These are phyloP conservation scores for Pristionchus maxplancki DNA, from an alignment of 2,888 invertebrate species.

Conservation along the genomic window DNA sequence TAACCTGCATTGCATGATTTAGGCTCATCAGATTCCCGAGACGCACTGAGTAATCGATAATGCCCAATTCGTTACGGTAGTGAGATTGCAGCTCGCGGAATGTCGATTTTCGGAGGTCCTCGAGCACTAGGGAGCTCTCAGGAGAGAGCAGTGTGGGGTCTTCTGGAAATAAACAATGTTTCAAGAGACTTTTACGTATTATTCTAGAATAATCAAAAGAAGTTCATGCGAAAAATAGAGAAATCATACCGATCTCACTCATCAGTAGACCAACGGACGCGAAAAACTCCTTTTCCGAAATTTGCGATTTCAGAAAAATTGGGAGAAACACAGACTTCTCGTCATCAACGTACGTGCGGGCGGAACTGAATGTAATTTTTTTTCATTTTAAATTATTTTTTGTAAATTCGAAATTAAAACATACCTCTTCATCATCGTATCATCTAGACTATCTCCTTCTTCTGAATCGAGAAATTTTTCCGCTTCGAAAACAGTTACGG, in stretches of 20 bases:
- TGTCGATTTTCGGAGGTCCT: background rate
- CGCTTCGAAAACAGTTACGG: background rate
- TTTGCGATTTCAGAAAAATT: background rate
- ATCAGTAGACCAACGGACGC: background rate
- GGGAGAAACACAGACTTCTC: background rate
- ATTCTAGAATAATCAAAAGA: too few relatives aligned
- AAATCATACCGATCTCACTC: background rate
- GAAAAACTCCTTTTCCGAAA: background rate
- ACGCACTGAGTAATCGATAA: constrained; percentile 1
- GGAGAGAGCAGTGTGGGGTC: background rate
- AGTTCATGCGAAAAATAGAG: background rate
- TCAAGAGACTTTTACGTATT: background rate
- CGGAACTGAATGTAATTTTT: background rate
- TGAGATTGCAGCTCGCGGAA: background rate
- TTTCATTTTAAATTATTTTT: background rate
- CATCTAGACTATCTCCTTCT: background rate
- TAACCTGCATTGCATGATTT: background rate
- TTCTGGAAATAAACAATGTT: background rate
- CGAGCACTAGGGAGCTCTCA: background rate
- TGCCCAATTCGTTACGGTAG: background rate
- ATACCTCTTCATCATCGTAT: background rate
- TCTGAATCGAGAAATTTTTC: background rate
- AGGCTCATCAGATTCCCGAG: constrained; percentile 1
- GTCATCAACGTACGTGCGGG: background rate
- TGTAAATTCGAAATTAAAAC: too few relatives aligned